Conservation (phyloP, 2,113 vertebrate genomes). For the Rhadina sibilatrix region DNA sequence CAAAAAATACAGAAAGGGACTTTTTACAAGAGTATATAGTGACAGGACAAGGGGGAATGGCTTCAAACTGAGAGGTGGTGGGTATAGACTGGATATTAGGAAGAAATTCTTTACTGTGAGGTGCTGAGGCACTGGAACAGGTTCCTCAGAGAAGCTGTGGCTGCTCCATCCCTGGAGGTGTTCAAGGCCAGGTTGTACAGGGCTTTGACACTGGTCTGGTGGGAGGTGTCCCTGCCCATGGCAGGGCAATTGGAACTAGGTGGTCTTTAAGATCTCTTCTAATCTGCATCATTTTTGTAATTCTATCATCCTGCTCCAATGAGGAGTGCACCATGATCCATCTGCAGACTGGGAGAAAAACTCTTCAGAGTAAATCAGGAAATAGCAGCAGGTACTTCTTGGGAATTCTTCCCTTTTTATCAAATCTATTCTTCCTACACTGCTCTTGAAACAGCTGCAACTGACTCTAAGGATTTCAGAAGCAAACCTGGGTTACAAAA, state of each 20-base stretch:
- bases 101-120: not conserved
- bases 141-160: not conserved
- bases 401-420: not conserved
- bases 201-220: not conserved
- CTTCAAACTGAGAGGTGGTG: not conserved
- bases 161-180: not conserved
- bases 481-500: not conserved
- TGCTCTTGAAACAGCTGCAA: not conserved
- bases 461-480: not conserved
- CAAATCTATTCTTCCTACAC: not conserved
- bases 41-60: not conserved
- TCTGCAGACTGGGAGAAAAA: not conserved
- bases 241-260: not conserved
- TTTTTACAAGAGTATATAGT: not conserved
- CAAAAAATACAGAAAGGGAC: not conserved
- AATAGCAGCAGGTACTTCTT: not conserved
- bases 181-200: not conserved
- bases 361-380: not conserved
- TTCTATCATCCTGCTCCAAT: not conserved
- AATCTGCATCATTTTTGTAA: not conserved
- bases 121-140: not conserved
- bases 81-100: not conserved
- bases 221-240: not conserved
- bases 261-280: not conserved
- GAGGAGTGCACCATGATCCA: not conserved